Base-by-base conservation (phyloP, 2,113 vertebrate species). In the Pholis gunnellus region DNA sequence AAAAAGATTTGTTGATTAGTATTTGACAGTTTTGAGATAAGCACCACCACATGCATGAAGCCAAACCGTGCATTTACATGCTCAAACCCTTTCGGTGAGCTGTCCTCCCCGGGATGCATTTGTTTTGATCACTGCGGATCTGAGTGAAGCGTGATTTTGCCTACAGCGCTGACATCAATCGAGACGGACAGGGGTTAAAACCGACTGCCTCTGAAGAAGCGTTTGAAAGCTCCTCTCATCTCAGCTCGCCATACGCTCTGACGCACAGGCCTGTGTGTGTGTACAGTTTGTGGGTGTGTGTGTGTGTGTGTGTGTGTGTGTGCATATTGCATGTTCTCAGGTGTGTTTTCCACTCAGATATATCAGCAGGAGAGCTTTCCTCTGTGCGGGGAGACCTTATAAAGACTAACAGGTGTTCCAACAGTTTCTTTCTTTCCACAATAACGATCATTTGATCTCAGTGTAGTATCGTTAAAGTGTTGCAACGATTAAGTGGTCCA, bases 61-160 rank as follows among this genome's bases (percentile, higher is more conserved):
- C 67, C 65, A 42, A 34, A 31, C 59, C 34, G 4, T 25, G 57
- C 17, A 27, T 44, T 20, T 59, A 11, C 36, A 69, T 3, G 80
- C 73, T 59, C 42, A n/a, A 78, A 79, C 72, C 31, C 48, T 84
- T 85, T 68, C n/a, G 50, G 60, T 72, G 66, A 66, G 66, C 63
- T 69, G 34, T 76, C 75, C 87, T 84, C 83, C 9, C 9, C 17
- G 73, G 82, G 79, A 87, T 20, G 75, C 84, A 27, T 90, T 84
- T 87, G 77, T 91, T 92, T 90, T 90, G 89, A 93, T 93, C 92
- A 87, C 63, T 80, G 87, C 65, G 54, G 84, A 88, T 89, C 86
- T 86, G 84, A 91, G 85, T 67, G 72, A 61, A 56, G 78, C 83
- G 78, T 87, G 88, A 89, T 83, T 90, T 81, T 75, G 89, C 88